Evolutionary conservation across 2,888 invertebrate species (phyloP), one percentile per base, ranked within the genome.

Genomic region (Blastobasis lacticolella): DNA sequence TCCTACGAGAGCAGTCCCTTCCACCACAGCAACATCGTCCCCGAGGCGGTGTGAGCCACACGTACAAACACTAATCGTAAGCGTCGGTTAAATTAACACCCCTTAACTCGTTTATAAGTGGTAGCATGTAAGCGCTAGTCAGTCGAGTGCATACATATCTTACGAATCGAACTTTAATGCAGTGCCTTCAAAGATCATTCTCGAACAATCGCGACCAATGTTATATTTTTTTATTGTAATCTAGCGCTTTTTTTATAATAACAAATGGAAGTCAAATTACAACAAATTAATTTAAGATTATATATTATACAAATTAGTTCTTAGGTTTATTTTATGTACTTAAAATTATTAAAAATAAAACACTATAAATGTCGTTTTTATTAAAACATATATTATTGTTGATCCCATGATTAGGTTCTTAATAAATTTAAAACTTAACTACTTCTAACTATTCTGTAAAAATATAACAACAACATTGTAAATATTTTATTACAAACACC

Each of bases 1-100:
- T 90, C 90, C 43, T 91, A 91, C 63, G 90, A 90, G 57, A 90
- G 90, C 77, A 90, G 90, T 75, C 90, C 90, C 53, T 91, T 91
- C 82, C 90, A 91, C 67, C 90, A 91, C 78, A 90, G 81, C 75
- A 90, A 90, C 70, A 90, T 91, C 62, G 90, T 90, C 59, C 91
- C 91, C 50, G 91, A 91, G 69, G 90, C 90, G 67, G 90, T 91
- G 62, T 91, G 88, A 89, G 59, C 60, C 53, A 50, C 54, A 54
- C 61, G 62, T 68, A 71, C 71, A 71, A 74, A 67, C 55, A 53
- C 60, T 64, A 64, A 69, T 60, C 59, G 58, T 69, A 73, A 68
- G 71, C 67, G 67, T 73, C 69, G 67, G 69, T 66, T 70, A 65
- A 72, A 77, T 77, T 81, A 80, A 82, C 79, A 78, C 79, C 78